Evolutionary conservation across 2,888 invertebrate genomes (phyloP), one percentile per base, ranked within the genome.

Genomic region (Thyatira batis): DNA sequence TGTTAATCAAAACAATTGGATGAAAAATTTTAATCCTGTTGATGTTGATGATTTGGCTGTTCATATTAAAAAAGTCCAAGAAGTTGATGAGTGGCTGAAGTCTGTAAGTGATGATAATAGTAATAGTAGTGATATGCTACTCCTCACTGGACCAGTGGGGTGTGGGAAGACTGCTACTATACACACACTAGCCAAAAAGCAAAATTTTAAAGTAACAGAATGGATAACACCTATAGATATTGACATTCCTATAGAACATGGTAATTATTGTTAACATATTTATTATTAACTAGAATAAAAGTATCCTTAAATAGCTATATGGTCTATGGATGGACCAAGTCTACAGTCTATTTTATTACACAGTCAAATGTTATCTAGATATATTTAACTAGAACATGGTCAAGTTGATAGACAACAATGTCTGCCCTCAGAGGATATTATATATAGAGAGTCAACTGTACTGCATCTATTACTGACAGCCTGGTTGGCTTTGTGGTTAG

Each of bases 151-250:
- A 0, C 96, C 98, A 20, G 94, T 97, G 0, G 98, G 98, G 0
- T 94, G 94, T 76, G 97, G 97, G 0, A 98, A 98, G 88, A 96
- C 97, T 0, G 93, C 94, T 0, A 94, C 96, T 0, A 67, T 97
- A 0, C 93, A 91, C 54, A 92, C 94, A 8, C 66, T 97, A 9
- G 95, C 96, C 30, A 90, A 92, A 52, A 94, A 95, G 66, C 82
- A 95, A 59, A 88, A 92, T 25, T 84, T 93, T 28, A 93, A 93
- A 67, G 73, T 96, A 30, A 89, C 94, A 28, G 97, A 98, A 84
- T 98, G 98, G 98, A 94, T 95, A 21, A 97, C 96, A 68, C 97
- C 97, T 4, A 67, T 95, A 9, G 96, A 96, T 82, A 93, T 94
- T 67, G 94, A 94, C 53, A 89, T 93, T 57, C 93, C 94, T 60